Conservation (phyloP, 2,888 invertebrate species). For the Artemia sp. region DNA sequence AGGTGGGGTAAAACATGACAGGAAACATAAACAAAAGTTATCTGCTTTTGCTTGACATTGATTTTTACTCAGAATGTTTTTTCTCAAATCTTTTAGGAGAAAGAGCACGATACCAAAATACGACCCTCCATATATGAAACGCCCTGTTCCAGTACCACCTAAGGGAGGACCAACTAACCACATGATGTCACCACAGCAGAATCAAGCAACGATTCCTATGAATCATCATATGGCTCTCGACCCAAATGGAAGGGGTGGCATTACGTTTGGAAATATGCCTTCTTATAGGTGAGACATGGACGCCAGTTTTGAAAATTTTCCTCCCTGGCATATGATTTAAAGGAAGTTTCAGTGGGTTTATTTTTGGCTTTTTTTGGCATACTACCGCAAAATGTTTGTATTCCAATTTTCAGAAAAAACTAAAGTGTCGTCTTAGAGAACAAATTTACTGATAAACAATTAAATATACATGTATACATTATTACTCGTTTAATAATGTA, state of each 20-base stretch:
- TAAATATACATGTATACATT: too few relatives aligned
- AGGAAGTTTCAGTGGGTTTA: too few relatives aligned
- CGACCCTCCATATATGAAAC: slow-evolving; percentile 70
- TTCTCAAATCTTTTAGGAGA: slow-evolving; percentile 35
- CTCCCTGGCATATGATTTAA: too few relatives aligned
- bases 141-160: slow-evolving; percentile 52
- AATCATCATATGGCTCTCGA: slow-evolving; percentile 24
- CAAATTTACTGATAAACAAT: too few relatives aligned
- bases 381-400: too few relatives aligned
- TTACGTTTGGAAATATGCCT: slow-evolving; percentile 53
- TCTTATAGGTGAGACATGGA: slow-evolving; percentile 30
- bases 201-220: slow-evolving; percentile 24
- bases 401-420: too few relatives aligned
- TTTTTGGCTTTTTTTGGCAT: too few relatives aligned
- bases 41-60: slow-evolving; percentile 25
- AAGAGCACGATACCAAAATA: slow-evolving; percentile 75
- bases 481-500: too few relatives aligned
- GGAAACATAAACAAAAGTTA: slow-evolving; percentile 24
- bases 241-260: slow-evolving; percentile 55
- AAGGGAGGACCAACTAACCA: slow-evolving; percentile 20
- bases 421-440: too few relatives aligned
- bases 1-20: slow-evolving; percentile 20
- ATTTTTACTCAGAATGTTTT: slow-evolving; percentile 26
- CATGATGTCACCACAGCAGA: slow-evolving; percentile 26
- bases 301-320: too few relatives aligned